Base-by-base conservation (phyloP, 2,113 vertebrate species). In the Lepisosteus osseus region DNA sequence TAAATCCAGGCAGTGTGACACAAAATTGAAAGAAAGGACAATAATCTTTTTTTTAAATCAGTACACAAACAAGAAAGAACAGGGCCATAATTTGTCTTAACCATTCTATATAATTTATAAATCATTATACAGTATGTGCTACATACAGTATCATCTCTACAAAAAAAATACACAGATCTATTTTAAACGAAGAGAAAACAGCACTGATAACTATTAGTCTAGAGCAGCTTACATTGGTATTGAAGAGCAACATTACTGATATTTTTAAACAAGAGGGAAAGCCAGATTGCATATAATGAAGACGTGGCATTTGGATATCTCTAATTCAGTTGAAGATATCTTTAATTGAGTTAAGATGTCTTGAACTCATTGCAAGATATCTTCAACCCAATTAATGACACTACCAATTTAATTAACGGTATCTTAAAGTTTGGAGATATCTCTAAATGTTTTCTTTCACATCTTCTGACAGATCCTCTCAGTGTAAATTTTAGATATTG, bases 261-360 rank as follows among this genome's bases (percentile, higher is more conserved):
- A 83, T 62, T 65, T 62, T 85, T 86, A 82, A 84, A 68, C 73
- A 77, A 9, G 71, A 84, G 78, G 80, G 83, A 85, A 76, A 79
- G 81, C 71, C 81, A 74, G 84, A 89, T 88, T 86, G 84, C 83
- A 79, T 81, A 83, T 77, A 80, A 80, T 84, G 76, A 80, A 83
- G 29, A 89, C 85, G 76, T 77, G 86, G 83, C 88, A 88, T 89
- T 89, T 83, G 88, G 87, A 90, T 90, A 90, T 91, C 88, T 91
- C 88, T 90, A 91, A 93, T 84, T 90, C 88, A 89, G 83, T 83
- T 73, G 79, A 82, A 88, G 90, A 91, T 93, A 93, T 88, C 87
- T 89, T 92, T 92, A 90, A 91, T 89, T 87, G 87, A 88, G 86
- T 90, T 89, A 90, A 90, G 88, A 91, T 91, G 90, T 91, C 84